Evolutionary conservation across 2,113 vertebrate genomes (phyloP), one percentile per base, ranked within the genome.

Genomic region (Tichodroma muraria): DNA sequence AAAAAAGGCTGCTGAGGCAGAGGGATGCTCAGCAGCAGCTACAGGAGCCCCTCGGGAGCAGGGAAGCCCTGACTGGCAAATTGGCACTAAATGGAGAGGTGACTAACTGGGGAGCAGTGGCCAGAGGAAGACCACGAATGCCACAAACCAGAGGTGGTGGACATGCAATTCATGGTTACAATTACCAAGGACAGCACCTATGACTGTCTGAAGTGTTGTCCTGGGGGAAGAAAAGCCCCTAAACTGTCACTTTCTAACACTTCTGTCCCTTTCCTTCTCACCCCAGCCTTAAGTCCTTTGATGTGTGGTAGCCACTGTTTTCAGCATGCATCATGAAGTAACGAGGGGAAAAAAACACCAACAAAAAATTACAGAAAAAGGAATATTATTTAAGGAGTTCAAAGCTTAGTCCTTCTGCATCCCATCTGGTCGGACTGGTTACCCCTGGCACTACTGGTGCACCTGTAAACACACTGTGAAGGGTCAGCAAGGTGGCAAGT

Each of bases 131-230:
- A 64, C 22, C 44, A 65, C 0, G 0, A 66, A 53, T 23, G 37
- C 17, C 65, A 50, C 59, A 66, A 50, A 33, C 35, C 12, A 81
- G n/a, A 53, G 53, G 31, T 6, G 38, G 38, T 40, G 19, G 11
- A 14, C 21, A 12, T 27, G 5, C 9, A 70, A 31, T 2, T 45
- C 1, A 0, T 22, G 44, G 37, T 18, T 23, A 3, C 20, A 73
- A 4, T 22, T 42, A 35, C 11, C 53, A 56, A 33, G 42, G 35
- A 76, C 18, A 22, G 25, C 37, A 72, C 27, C 30, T 37, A 4
- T 25, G 21, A 28, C 30, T 37, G 35, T 31, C 31, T 40, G 19
- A 61, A 68, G 6, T 10, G 27, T 16, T 5, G 11, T n/a, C 18
- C 24, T 38, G 25, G 18, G 15, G n/a, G 6, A 64, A 84, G 16